Conservation (phyloP, 2,888 invertebrate species). For the Cryptocephalus primarius region DNA sequence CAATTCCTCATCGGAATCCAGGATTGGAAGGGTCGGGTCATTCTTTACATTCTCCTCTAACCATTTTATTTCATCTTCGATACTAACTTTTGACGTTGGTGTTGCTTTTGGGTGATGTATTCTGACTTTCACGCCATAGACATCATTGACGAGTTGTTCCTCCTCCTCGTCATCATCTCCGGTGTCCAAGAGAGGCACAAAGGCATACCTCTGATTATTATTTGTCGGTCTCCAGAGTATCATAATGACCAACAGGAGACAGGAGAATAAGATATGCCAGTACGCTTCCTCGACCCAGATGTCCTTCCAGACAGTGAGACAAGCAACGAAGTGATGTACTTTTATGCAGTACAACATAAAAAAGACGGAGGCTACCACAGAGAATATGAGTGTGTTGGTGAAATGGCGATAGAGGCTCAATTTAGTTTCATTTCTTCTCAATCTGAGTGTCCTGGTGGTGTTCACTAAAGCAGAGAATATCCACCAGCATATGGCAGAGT, state of each 20-base stretch:
- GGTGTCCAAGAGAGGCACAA: conserved; percentile 83
- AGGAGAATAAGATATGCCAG: conserved; percentile 89
- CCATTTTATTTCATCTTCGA: conserved; percentile 80
- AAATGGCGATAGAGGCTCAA: conserved; percentile 84
- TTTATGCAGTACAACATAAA: conserved; percentile 91
- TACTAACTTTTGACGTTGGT: conserved; percentile 39
- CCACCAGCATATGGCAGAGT: conserved; percentile 90
- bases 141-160: conserved; percentile 76
- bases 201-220: conserved; percentile 91
- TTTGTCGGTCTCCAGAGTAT: conserved; percentile 91
- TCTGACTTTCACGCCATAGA: conserved; percentile 73
- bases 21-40: conserved; percentile 56
- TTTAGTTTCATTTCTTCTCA: conserved; percentile 84
- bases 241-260: conserved; percentile 84
- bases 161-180: conserved; percentile 67
- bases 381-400: conserved; percentile 86
- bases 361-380: conserved; percentile 78
- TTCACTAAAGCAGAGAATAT: conserved; percentile 79
- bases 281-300: conserved; percentile 92
- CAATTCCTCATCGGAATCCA: conserved; percentile 74
- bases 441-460: conserved; percentile 78
- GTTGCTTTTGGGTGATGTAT: conserved; percentile 30
- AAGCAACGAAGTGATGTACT: conserved; percentile 62
- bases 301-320: conserved; percentile 80
- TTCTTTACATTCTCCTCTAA: conserved; percentile 85